Base-by-base conservation (phyloP, 2,113 vertebrate genomes). In the Thermophis baileyi region DNA sequence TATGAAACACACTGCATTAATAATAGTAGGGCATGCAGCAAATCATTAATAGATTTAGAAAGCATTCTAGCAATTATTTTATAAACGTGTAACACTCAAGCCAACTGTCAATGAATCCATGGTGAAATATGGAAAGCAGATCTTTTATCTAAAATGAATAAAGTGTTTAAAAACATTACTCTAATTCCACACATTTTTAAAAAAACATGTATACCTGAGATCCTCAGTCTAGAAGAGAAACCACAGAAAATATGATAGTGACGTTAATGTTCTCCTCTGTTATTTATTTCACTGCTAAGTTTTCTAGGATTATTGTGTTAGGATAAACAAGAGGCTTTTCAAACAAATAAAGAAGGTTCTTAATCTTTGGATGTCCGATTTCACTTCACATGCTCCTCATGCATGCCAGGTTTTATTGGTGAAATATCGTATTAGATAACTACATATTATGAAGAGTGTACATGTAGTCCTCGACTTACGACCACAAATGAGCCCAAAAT, bases 351-450 rank as follows among this genome's bases (percentile, higher is more conserved):
- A 44, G 89, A 91, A 87, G 40, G 94, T 14, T 4, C 87, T 49
- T 40, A 24, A 25, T n/a, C 90, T 88, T n/a, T 24, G 92, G 92
- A 20, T 5, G 14, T 94, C 53, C 4, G 14, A n/a, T 11, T 95
- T 94, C 0, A 50, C 91, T 94, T 92, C 90, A 60, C 50, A 91
- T 90, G 93, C 24, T 53, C 92, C 85, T 60, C 5, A 63, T 91
- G 74, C 63, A 0, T 85, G 55, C 49, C 49, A 44, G 8, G 24
- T 93, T 81, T 85, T 47, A 54, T 27, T 88, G 16, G 35, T 94
- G 69, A 92, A n/a, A 89, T 74, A 81, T 50, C 51, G 91, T 46
- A 14, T 49, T 8, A 20, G 27, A 94, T 94, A 89, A 14, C 30
- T 87, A 93, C 89, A 86, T 50, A n/a, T n/a, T 44, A 90, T 51